A percentile compares a stretch with the other conserved stretches of the same genome.
Evolutionary conservation across 2,888 invertebrate genomes (phyloP).

Genomic region (Brenthis hecate): DNA sequence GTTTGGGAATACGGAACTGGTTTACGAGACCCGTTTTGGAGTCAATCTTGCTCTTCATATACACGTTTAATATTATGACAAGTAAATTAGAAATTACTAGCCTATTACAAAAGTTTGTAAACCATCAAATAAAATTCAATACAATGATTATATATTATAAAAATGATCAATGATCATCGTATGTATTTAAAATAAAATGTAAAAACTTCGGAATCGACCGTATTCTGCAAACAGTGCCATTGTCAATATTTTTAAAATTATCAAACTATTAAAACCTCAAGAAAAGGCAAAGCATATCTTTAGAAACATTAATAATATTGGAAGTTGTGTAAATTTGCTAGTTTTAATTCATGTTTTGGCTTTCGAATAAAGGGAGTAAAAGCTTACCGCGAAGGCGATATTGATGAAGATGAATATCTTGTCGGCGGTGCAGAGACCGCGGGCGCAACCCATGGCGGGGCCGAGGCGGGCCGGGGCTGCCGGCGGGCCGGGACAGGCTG

Average conservation of each 20-base stretch:
- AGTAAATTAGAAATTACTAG: no score
- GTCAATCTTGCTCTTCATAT: no score
- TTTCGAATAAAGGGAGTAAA: conserved; percentile 5
- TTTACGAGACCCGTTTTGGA: not conserved
- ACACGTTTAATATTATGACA: no score
- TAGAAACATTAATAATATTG: not conserved
- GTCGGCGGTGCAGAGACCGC: conserved; percentile 66
- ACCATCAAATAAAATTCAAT: no score
- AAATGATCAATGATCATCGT: no score
- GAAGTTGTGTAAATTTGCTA: conserved; percentile 12
- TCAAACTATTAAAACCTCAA: no score
- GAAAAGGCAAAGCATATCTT: not conserved
- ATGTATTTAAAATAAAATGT: no score
- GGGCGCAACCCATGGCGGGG: conserved; percentile 61
- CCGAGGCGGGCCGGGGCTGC: conserved; percentile 18
- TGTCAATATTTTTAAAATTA: no score
- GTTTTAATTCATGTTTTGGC: conserved; percentile 37
- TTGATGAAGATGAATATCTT: conserved; percentile 77
- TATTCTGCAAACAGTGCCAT: no score
- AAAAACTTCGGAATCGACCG: no score
- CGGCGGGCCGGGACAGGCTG: conserved; percentile 29
- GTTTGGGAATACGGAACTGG: conserved; percentile 2
- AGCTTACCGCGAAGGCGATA: conserved; percentile 71
- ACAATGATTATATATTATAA: no score
- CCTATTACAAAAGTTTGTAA: no score